Evolutionary conservation across 1,140 invertebrate species (phyloP).

Genomic region (Bombyx mandarina): DNA sequence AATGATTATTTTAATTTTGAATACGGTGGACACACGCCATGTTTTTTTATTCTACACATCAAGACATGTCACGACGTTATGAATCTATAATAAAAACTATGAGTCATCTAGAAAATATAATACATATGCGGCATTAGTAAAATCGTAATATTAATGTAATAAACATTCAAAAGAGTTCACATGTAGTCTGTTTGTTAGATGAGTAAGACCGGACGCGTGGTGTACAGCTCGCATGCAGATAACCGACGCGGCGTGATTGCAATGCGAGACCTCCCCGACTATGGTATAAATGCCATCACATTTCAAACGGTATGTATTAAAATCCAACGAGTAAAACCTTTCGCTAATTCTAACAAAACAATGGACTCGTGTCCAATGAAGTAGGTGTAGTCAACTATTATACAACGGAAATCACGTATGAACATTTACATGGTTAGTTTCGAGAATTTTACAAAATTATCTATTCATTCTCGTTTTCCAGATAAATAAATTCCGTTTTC

Average conservation of each 20-base stretch:
- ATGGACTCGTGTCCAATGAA: slow-evolving; percentile 40
- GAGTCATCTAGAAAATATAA: not conserved
- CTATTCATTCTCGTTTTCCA: slow-evolving; percentile 14
- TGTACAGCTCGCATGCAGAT: slow-evolving; percentile 55
- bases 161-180: slow-evolving; percentile 27
- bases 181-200: slow-evolving; percentile 48
- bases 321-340: slow-evolving; percentile 17
- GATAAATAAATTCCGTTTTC: slow-evolving; percentile 15
- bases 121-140: not conserved
- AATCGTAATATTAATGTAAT: slow-evolving; percentile 12
- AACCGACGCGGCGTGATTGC: slow-evolving; percentile 41
- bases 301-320: slow-evolving; percentile 45
- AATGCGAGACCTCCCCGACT: slow-evolving; percentile 48
- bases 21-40: not conserved
- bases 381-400: slow-evolving; percentile 19
- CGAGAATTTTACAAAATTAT: slow-evolving; percentile 30
- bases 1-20: slow-evolving; percentile 1
- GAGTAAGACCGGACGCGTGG: slow-evolving; percentile 59
- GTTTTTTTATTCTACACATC: not conserved
- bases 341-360: slow-evolving; percentile 47
- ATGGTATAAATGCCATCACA: slow-evolving; percentile 65
- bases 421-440: slow-evolving; percentile 24
- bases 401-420: slow-evolving; percentile 42
- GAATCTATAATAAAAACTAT: slow-evolving; percentile 1
- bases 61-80: not conserved